Base-by-base conservation (phyloP, 2,888 invertebrate species). In the Drosophila sordidula region DNA sequence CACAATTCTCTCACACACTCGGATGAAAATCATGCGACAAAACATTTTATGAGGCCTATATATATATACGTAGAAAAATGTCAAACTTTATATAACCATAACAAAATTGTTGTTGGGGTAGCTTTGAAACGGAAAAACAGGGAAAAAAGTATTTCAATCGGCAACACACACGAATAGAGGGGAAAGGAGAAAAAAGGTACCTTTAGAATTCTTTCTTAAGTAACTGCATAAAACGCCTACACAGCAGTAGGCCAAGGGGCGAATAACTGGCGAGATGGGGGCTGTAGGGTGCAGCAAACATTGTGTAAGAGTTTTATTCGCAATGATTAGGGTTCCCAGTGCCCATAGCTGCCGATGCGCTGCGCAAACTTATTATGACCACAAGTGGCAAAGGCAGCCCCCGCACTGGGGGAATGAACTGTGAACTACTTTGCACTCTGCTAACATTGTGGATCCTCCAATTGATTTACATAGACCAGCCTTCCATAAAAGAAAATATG, bases 371-470 rank as follows among this genome's bases (percentile, higher is more conserved):
- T 80, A 81, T 78, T 74, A 58, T 74, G 77, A 66, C 67, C 74
- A 68, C 69, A 89, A 87, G 90, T 89, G 87, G 73, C 87, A 87
- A 77, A 86, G 77, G 73, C 55, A 32, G 49, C 11, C 12, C 8
- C 14, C 39, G 22, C 39, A 49, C 62, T 64, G 75, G 75, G 64
- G 79, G 82, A 85, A 83, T 70, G 84, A 88, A 83, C 90, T 89
- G 70, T 88, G 89, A 87, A 87, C 75, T 74, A 82, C 71, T 86
- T 82, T 75, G 80, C 75, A 82, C 82, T 81, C 70, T 67, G 67
- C 58, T 70, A 78, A 57, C 71, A 68, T 81, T 52, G 68, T 62
- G 75, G 47, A 61, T 42, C n/a, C 46, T 69, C 64, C 87, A 89
- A 88, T 89, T 89, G 90, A 85, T 85, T 89, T 68, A 61, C 87